Evolutionary conservation across 2,888 invertebrate species (phyloP), one percentile per base, ranked within the genome.

Genomic region (Plagiodera versicolora): DNA sequence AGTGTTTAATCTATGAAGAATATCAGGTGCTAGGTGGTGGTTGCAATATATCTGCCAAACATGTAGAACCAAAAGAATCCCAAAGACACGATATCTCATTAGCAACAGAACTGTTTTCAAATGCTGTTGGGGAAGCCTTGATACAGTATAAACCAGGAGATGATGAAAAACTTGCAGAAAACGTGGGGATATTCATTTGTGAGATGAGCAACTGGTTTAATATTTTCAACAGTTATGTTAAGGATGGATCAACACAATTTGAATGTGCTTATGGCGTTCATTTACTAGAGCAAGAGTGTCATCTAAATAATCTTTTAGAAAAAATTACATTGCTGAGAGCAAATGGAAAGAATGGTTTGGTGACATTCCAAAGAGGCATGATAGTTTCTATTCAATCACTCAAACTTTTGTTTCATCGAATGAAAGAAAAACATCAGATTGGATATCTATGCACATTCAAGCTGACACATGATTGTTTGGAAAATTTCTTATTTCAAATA

Each of bases 121-220:
- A 72, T 52, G 66, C 69, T 3, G 68, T 67, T 17, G 70, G 68
- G 5, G 66, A 60, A 48, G 72, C 70, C 11, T 47, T 59, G 11
- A 59, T 30, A 39, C 63, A 64, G 11, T 63, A 70, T 59, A 19
- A 56, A 11, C 56, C 64, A 28, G 67, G 24, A 24, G 24, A 24
- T 62, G n/a, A 53, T 14, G 20, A 46, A 48, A 45, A 45, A 35
- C 17, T 58, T 19, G 50, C 51, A 51, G 50, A 50, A 19, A 14
- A 24, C 44, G 10, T 50, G 16, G 66, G 67, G 67, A 48, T 18
- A 56, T 47, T 47, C 8, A 19, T 47, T 20, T 47, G 47, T n/a
- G 47, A 47, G 19, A 61, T 69, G 4, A 72, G 68, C 52, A 50
- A 44, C 9, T 73, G 73, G 73, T 72, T 70, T 57, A 69, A 71